These are phyloP conservation scores for Apostichopus parvimensis DNA, from an alignment of 35 echinoderm and acorn worm species.

Conservation along the genomic window DNA sequence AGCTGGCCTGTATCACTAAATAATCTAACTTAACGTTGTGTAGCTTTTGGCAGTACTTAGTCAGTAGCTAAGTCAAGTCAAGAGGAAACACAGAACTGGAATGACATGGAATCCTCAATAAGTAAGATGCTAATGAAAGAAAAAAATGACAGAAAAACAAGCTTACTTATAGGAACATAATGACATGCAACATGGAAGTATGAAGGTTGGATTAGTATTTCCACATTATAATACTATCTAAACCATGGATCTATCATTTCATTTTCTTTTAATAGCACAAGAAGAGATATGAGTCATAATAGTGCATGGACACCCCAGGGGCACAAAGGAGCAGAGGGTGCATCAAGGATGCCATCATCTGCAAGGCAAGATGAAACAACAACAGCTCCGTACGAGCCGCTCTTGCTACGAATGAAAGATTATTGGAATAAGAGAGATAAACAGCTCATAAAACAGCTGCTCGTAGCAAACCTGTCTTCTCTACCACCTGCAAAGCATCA, in stretches of 20 bases:
- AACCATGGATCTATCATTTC: neutral
- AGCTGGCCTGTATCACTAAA: too few relatives aligned
- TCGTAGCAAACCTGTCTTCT: neutral
- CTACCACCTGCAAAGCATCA: conserved; percentile 21
- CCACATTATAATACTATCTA: too few relatives aligned
- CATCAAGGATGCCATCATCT: neutral
- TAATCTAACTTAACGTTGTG: too few relatives aligned
- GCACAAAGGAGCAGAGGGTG: neutral
- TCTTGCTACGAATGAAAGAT: neutral
- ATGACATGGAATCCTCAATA: too few relatives aligned
- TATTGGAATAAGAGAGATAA: conserved; percentile 37
- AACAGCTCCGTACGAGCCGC: neutral
- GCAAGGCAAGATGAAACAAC: neutral
- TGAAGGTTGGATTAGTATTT: too few relatives aligned
- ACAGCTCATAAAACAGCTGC: conserved; percentile 5
- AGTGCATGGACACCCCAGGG: neutral
- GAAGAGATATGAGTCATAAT: neutral
- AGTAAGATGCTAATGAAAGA: too few relatives aligned
- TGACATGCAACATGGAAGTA: too few relatives aligned
- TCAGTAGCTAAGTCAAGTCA: too few relatives aligned
- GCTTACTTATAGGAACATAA: too few relatives aligned
- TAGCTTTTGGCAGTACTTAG: too few relatives aligned
- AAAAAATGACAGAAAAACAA: too few relatives aligned
- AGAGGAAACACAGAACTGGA: too few relatives aligned
- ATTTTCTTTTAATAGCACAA: neutral